Conservation (phyloP, 2,888 invertebrate species). For the Nasonia oneida region DNA sequence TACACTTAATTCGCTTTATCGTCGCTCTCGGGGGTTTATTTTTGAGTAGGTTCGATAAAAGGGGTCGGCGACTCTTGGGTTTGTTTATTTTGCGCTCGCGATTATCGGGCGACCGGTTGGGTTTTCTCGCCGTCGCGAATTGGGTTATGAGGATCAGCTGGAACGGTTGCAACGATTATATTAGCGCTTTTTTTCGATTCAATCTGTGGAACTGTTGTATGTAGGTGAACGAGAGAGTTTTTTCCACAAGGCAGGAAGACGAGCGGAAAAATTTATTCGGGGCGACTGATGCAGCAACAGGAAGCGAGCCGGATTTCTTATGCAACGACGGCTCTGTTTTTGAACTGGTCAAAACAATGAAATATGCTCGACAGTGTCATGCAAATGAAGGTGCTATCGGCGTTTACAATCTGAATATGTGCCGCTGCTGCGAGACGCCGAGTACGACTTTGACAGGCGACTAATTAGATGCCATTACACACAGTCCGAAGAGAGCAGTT, state of each 20-base stretch:
- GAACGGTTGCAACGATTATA: neutral
- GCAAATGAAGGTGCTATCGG: neutral
- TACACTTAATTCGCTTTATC: slow-evolving; percentile 4
- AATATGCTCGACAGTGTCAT: neutral
- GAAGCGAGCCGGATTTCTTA: neutral
- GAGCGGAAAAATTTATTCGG: neutral
- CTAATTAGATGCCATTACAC: neutral
- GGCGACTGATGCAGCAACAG: neutral
- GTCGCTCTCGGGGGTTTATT: neutral
- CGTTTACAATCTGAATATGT: neutral
- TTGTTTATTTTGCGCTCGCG: too few species aligned
- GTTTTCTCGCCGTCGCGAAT: neutral
- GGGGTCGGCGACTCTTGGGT: too few species aligned
- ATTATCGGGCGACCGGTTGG: neutral
- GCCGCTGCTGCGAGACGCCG: neutral
- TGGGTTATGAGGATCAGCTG: neutral
- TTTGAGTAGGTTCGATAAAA: neutral
- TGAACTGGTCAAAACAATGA: neutral
- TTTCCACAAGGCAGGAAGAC: neutral
- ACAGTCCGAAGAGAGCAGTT: neutral
- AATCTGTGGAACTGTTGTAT: neutral
- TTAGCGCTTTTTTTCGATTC: neutral
- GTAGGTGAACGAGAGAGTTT: neutral
- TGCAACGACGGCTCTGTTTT: neutral
- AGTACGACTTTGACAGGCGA: neutral